phyloP scores from a whole-genome alignment of 2,797 vertebrate genomes.

The Pogonophryne albipinna region DNA sequence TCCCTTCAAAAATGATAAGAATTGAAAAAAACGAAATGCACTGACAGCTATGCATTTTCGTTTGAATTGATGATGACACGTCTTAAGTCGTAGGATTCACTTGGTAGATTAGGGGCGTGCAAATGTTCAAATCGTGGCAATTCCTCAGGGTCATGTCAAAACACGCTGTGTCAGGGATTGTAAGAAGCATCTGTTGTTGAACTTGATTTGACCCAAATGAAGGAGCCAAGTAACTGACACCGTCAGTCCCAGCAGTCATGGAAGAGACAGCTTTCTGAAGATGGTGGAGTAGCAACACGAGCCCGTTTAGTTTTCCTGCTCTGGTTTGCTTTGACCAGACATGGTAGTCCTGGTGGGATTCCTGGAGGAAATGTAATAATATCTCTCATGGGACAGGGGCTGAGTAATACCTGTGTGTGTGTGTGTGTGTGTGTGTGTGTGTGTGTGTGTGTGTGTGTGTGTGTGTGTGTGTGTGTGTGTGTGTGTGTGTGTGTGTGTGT shows the following conservation, averaged over 20 bases:
- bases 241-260: slow-evolving; percentile 63
- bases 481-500: too few relatives aligned
- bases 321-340: slow-evolving; percentile 57
- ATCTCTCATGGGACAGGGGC: slow-evolving; percentile 48
- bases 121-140: slow-evolving; percentile 59
- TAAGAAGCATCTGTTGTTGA: slow-evolving; percentile 75
- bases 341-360: slow-evolving; percentile 58
- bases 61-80: slow-evolving; percentile 10
- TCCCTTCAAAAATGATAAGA: slow-evolving; percentile 4
- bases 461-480: too few relatives aligned
- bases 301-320: slow-evolving; percentile 57
- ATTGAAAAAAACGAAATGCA: slow-evolving; percentile 23
- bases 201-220: slow-evolving; percentile 79
- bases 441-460: too few relatives aligned
- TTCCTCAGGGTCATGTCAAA: slow-evolving; percentile 69
- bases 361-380: slow-evolving; percentile 69
- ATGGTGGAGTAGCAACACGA: slow-evolving; percentile 69
- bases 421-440: too few relatives aligned
- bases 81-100: slow-evolving; percentile 36
- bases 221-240: slow-evolving; percentile 74
- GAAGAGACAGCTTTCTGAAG: slow-evolving; percentile 70
- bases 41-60: slow-evolving; percentile 31
- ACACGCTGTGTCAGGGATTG: slow-evolving; percentile 62
- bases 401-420: slow-evolving; percentile 36
- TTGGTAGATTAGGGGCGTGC: slow-evolving; percentile 50